Conservation (phyloP, 2,888 invertebrate genomes). For the Chymomyza caudatula region DNA sequence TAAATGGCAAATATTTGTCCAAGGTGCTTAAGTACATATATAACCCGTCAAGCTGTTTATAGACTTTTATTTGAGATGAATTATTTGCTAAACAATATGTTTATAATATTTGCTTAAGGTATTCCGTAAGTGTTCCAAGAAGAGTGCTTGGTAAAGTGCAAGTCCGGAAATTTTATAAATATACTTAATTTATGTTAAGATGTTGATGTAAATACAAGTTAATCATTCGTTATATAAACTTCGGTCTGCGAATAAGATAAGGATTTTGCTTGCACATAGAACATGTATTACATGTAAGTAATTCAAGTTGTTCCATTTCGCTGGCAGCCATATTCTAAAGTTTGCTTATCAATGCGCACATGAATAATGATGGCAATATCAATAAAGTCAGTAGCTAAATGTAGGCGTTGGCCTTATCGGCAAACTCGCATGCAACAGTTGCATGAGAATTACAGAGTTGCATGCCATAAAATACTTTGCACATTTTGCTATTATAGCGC, state of each 20-base stretch:
- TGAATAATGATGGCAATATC: constrained; percentile 6
- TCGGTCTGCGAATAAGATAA: no score
- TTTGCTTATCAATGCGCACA: neutral
- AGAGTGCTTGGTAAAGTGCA: neutral
- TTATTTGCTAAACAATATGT: neutral
- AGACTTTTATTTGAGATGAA: neutral
- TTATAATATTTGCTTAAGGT: neutral
- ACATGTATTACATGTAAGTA: no score
- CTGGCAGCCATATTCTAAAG: neutral
- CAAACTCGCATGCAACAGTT: constrained; percentile 24
- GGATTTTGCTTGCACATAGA: no score
- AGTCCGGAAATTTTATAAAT: no score
- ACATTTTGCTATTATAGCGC: neutral
- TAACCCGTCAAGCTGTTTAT: neutral
- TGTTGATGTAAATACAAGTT: no score
- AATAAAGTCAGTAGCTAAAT: neutral
- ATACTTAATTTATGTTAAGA: no score
- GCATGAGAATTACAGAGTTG: constrained; percentile 5
- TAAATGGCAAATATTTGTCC: neutral
- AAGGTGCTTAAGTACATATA: neutral
- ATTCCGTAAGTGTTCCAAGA: neutral
- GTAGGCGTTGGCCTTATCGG: constrained; percentile 27
- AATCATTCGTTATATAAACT: no score
- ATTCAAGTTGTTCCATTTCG: no score
- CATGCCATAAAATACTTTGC: constrained; percentile 3